phyloP scores from a whole-genome alignment of 2,797 vertebrate species.

The Yasuhikotakia modesta region DNA sequence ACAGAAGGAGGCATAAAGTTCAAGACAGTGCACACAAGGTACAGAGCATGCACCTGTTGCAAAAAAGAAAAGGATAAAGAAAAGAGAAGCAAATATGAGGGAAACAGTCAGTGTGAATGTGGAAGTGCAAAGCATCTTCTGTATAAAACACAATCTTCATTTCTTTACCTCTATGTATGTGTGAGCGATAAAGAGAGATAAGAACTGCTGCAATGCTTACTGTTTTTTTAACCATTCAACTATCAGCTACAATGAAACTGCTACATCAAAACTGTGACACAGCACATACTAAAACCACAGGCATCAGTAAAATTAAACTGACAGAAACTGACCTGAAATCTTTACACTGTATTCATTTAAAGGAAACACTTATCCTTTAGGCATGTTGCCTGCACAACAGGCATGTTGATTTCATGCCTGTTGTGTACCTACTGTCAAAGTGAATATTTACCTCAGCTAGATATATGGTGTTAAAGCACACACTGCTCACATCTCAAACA shows the following conservation, averaged over 20 bases:
- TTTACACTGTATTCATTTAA: not conserved
- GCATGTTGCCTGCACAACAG: no score
- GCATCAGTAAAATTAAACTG: not conserved
- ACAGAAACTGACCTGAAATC: no score
- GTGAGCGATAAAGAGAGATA: not conserved
- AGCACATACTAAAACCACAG: not conserved
- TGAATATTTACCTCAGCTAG: not conserved
- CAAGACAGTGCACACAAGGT: constrained; percentile 29
- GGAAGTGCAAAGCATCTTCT: not conserved
- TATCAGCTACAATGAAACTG: no score
- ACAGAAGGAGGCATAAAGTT: constrained; percentile 50
- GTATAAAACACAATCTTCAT: not conserved
- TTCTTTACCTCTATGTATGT: not conserved
- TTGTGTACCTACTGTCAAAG: not conserved
- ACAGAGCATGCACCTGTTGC: constrained; percentile 3
- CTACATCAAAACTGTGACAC: no score
- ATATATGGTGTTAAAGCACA: not conserved
- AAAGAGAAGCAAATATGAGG: not conserved
- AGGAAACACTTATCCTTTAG: no score
- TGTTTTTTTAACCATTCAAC: no score
- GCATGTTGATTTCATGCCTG: no score
- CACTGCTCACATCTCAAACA: no score
- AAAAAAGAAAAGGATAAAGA: not conserved
- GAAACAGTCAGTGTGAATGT: constrained; percentile 9
- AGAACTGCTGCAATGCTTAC: not conserved